Conservation (phyloP, 2,113 vertebrate genomes). For the Caranx ignobilis region DNA sequence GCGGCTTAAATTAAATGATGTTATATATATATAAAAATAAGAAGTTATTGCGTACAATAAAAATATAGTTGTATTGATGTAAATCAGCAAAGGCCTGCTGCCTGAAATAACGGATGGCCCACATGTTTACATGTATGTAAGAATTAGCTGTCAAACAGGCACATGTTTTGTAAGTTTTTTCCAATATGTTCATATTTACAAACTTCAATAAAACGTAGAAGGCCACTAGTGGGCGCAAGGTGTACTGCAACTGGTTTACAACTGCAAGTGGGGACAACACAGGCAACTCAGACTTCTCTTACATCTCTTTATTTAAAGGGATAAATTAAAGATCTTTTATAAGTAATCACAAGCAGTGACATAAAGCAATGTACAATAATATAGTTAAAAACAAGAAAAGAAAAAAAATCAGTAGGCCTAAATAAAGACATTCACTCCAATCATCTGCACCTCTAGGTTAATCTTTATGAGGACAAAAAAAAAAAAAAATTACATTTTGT, state of each 20-base stretch:
- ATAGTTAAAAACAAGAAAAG: neutral
- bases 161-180: neutral
- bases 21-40: neutral
- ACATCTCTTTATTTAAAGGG: slow-evolving; percentile 24
- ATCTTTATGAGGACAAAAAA: neutral
- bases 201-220: slow-evolving; percentile 21
- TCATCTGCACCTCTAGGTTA: neutral
- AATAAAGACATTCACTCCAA: neutral
- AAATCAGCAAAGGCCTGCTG: neutral
- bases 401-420: neutral
- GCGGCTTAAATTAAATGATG: slow-evolving; percentile 5
- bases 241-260: slow-evolving; percentile 29
- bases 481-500: too few species aligned
- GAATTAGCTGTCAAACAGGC: neutral
- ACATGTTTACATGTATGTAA: neutral
- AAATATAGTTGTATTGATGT: neutral
- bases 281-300: neutral
- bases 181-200: slow-evolving; percentile 7
- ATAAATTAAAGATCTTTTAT: neutral
- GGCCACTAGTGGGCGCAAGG: slow-evolving; percentile 34
- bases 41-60: neutral
- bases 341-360: neutral
- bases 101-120: rapidly evolving
- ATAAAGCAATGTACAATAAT: neutral
- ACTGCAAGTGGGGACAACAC: neutral